Evolutionary conservation across 2,113 vertebrate species (phyloP).

Genomic region (Ictalurus furcatus): DNA sequence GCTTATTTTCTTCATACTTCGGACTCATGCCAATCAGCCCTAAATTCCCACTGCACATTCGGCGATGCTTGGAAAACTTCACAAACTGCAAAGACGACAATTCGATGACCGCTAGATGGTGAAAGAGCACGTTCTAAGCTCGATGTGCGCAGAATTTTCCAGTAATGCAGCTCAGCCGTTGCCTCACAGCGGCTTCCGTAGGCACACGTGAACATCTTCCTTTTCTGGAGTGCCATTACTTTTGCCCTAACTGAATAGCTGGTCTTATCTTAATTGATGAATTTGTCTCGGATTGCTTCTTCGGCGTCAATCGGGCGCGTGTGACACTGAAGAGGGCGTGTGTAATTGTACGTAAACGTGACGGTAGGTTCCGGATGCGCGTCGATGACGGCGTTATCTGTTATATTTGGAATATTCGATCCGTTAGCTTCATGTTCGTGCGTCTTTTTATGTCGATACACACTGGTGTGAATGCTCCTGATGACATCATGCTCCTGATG

Average conservation of each 20-base stretch:
- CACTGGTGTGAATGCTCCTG: not conserved
- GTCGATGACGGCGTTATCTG: not conserved
- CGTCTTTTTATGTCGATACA: not conserved
- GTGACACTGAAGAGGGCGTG: too few relatives aligned
- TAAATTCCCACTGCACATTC: not conserved
- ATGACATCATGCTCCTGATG: not conserved
- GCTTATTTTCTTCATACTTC: not conserved
- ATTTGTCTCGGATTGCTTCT: not conserved
- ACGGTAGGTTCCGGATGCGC: not conserved
- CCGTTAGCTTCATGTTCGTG: not conserved
- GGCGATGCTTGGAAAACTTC: not conserved
- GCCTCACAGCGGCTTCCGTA: not conserved
- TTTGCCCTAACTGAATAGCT: not conserved
- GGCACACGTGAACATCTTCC: not conserved
- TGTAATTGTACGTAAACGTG: not conserved
- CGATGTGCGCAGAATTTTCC: not conserved
- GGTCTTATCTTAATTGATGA: too few relatives aligned
- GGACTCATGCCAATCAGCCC: not conserved
- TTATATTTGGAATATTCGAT: not conserved
- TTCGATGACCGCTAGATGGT: not conserved
- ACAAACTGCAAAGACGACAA: not conserved
- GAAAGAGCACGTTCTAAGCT: not conserved
- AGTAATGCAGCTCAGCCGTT: not conserved
- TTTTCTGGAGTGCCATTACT: not conserved
- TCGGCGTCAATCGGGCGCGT: too few relatives aligned